Conservation (phyloP, 2,113 vertebrate genomes). For the Microcebus murinus region DNA sequence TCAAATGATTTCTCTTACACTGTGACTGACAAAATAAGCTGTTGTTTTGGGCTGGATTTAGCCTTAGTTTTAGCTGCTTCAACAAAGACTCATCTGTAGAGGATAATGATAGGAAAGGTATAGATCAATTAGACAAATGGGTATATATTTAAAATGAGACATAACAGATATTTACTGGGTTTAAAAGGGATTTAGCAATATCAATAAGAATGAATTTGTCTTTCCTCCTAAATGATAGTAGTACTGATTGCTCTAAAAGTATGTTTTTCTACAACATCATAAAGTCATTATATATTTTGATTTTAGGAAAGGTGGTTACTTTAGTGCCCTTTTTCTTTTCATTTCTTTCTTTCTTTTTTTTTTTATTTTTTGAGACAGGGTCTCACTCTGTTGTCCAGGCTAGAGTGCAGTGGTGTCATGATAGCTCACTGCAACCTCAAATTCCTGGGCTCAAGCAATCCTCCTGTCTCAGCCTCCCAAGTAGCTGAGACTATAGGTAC, state of each 20-base stretch:
- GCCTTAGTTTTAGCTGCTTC: background rate
- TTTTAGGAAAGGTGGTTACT: background rate
- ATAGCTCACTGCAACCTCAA: too few relatives aligned
- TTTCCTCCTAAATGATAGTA: background rate
- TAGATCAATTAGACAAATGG: background rate
- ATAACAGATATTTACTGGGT: background rate
- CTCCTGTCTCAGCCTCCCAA: too few relatives aligned
- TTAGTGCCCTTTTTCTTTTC: background rate
- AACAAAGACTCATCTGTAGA: background rate
- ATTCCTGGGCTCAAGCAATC: too few relatives aligned
- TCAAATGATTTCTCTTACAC: background rate
- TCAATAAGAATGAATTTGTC: background rate
- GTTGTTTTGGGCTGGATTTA: background rate
- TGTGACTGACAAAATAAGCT: background rate
- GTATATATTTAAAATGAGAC: background rate
- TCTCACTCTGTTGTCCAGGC: too few relatives aligned
- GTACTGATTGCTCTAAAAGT: background rate
- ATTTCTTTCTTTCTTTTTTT: too few relatives aligned
- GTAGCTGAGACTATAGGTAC: too few relatives aligned
- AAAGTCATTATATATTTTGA: background rate
- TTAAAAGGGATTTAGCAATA: conserved; percentile 1
- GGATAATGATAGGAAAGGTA: background rate
- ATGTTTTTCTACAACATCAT: background rate
- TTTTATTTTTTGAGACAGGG: too few relatives aligned
- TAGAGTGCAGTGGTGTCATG: too few relatives aligned